Base-by-base conservation (phyloP, 2,888 invertebrate genomes). In the Iphiclides podalirius region DNA sequence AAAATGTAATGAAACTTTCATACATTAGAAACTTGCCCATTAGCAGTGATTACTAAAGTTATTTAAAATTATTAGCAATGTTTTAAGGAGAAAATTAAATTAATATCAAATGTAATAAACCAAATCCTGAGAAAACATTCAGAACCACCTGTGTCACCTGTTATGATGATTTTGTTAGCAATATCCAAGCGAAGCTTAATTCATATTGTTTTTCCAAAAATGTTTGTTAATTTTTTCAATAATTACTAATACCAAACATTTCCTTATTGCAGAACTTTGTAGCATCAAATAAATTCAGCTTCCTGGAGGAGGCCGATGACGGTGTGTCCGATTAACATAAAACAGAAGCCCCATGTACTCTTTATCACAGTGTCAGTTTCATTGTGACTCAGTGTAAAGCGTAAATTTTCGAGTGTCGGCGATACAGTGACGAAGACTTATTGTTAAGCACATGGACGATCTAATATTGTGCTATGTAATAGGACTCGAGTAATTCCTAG, bases 261-360 rank as follows among this genome's bases (percentile, higher is more conserved):
- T 47, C 49, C 61, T 61, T 63, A 58, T 56, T 60, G 90, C 90
- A 94, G 92, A 93, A 93, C 84, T 93, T 94, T 70, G 92, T 92
- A 75, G 93, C 92, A 70, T 92, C 93, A 70, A 95, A 95, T 78
- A 94, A 94, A 90, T 95, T 93, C 90, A 92, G 92, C 79, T 92
- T 92, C 84, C 85, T 93, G 70, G 92, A 93, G 70, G 92, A 92
- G 72, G 93, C 92, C 64, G 93, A 90, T 70, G 89, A 90, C 64
- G 90, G 78, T 66, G 85, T 66, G 26, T 86, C 83, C 50, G 87
- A 88, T 52, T 88, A 87, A 71, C 72, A 63, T 65, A 49, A 66
- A 52, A 52, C 60, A 56, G 40, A 39, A 51, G 52, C 51, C 55
- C 53, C 59, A 54, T 63, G 67, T 64, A 70, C 70, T 70, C 48